phyloP scores from a whole-genome alignment of 2,888 invertebrate species.

The Phyllotreta cruciferae region DNA sequence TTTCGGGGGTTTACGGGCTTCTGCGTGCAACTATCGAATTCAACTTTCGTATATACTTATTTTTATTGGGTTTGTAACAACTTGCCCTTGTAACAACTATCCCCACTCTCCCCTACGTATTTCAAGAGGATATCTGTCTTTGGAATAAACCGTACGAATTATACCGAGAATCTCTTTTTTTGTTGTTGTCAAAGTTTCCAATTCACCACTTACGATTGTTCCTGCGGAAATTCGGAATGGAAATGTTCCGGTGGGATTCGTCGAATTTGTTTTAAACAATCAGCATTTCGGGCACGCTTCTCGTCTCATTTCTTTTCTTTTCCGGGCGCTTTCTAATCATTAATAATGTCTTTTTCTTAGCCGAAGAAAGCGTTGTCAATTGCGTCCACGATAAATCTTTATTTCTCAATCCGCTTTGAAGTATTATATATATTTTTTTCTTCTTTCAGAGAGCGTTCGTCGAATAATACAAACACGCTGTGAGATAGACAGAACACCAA shows the following conservation, averaged over 20 bases:
- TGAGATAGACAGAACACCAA: constrained; percentile 4
- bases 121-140: too few relatives aligned
- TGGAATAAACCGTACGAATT: too few relatives aligned
- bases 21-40: too few relatives aligned
- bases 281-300: constrained; percentile 1
- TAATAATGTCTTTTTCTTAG: constrained; percentile 27
- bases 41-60: too few relatives aligned
- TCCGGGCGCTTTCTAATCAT: constrained; percentile 20
- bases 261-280: constrained; percentile 1
- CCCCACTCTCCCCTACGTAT: neutral
- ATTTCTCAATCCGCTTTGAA: constrained; percentile 25
- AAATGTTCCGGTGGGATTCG: neutral
- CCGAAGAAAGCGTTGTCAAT: constrained; percentile 22
- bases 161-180: too few relatives aligned
- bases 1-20: too few relatives aligned
- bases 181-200: too few relatives aligned
- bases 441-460: constrained; percentile 20
- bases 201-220: too few relatives aligned
- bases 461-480: constrained; percentile 12
- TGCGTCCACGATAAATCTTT: constrained; percentile 27
- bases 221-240: too few relatives aligned
- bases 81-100: too few relatives aligned
- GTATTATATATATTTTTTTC: constrained; percentile 15
- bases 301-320: constrained; percentile 15
- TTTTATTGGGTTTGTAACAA: too few relatives aligned